These are phyloP conservation scores for Percopsis omiscomaycus DNA, from an alignment of 2,797 vertebrate species.

Conservation along the genomic window DNA sequence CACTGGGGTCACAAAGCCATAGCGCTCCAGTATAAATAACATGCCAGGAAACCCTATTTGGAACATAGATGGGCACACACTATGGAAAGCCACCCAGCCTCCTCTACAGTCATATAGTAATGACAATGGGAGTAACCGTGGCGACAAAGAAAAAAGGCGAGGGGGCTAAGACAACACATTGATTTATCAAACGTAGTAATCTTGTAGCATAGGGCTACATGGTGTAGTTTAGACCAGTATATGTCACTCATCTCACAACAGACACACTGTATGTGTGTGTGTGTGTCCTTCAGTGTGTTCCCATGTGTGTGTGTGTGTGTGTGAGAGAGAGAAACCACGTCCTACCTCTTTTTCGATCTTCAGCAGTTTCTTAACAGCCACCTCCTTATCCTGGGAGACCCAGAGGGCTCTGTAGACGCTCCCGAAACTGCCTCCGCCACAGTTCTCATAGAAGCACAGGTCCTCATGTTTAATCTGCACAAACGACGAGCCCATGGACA, in stretches of 20 bases:
- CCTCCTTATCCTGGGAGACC: conserved; percentile 96
- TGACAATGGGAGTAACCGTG: conserved; percentile 52
- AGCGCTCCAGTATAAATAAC: conserved; percentile 28
- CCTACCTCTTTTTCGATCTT: conserved; percentile 96
- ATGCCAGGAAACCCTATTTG: conserved; percentile 35
- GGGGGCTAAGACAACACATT: not conserved
- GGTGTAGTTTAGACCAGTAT: conserved; percentile 5
- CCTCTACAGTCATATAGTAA: conserved; percentile 3
- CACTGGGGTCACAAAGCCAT: conserved; percentile 13
- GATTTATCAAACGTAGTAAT: no score
- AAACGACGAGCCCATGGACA: conserved; percentile 95
- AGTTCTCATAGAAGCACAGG: conserved; percentile 96
- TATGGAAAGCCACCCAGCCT: conserved; percentile 17
- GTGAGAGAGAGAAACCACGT: not conserved
- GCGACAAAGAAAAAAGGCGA: conserved; percentile 39
- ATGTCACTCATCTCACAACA: not conserved
- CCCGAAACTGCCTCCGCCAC: conserved; percentile 95
- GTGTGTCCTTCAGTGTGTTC: not conserved
- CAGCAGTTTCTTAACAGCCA: conserved; percentile 96
- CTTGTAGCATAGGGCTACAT: not conserved
- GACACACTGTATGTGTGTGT: conserved; percentile 7
- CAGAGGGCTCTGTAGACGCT: conserved; percentile 95
- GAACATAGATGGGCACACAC: conserved; percentile 10
- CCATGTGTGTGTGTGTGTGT: conserved; percentile 15
- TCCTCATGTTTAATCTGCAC: conserved; percentile 97